A percentile compares a stretch with the other conserved stretches of the same genome.
These are phyloP conservation scores for Porites australiensis DNA, from an alignment of 64 coral and sea anemone species.

Conservation along the genomic window DNA sequence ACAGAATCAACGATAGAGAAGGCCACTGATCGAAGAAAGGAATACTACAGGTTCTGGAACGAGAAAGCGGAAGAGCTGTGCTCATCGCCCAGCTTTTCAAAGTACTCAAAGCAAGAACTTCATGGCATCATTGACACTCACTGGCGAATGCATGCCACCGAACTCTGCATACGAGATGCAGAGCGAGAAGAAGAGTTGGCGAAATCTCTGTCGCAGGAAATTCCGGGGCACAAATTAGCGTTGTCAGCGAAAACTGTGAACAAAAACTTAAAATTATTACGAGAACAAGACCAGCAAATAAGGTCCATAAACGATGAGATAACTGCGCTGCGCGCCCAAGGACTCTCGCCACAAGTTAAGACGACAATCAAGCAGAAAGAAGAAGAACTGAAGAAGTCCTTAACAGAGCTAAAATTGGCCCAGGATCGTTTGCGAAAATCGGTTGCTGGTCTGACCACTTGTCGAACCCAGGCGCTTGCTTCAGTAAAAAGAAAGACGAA, in stretches of 20 bases:
- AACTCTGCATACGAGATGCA: conserved; percentile 45
- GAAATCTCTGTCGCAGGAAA: conserved; percentile 41
- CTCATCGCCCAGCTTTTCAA: conserved; percentile 21
- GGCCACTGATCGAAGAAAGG: conserved; percentile 17
- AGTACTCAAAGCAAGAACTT: conserved; percentile 30
- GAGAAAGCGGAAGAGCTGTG: conserved; percentile 49
- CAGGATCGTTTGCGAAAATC: conserved; percentile 67
- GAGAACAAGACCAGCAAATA: conserved; percentile 41
- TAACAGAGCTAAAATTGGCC: conserved; percentile 50
- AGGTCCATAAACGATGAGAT: conserved; percentile 50
- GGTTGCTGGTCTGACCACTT: conserved; percentile 48
- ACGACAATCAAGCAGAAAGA: conserved; percentile 57
- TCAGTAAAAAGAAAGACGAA: conserved; percentile 19
- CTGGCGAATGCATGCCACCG: conserved; percentile 65
- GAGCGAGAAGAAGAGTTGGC: conserved; percentile 53
- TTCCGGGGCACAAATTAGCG: conserved; percentile 33
- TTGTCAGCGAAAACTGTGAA: conserved; percentile 52
- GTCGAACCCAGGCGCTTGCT: conserved; percentile 39
- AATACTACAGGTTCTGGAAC: conserved; percentile 49
- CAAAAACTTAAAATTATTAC: conserved; percentile 54
- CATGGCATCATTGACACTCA: not conserved
- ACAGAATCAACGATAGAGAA: conserved; percentile 14
- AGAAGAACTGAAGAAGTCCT: conserved; percentile 57
- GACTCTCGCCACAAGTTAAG: conserved; percentile 31
- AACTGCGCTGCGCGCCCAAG: conserved; percentile 17